Base-by-base conservation (phyloP, 1,140 invertebrate genomes). In the Oedothorax gibbosus region DNA sequence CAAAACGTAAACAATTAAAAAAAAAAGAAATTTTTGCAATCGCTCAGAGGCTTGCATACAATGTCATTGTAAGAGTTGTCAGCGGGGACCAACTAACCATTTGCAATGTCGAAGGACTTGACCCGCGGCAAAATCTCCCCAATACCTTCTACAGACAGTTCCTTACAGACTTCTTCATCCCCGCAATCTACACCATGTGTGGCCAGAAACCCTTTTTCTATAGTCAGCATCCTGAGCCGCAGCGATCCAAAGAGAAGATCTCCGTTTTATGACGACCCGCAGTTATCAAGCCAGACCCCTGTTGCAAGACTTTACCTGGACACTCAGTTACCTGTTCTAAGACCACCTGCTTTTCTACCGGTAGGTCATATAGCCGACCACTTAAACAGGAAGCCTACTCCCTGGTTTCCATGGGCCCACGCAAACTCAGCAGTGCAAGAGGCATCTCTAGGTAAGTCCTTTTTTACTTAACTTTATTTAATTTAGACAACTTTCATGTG, bases 181-280 rank as follows among this genome's bases (percentile, higher is more conserved):
- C 81, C 71, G 8, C 81, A 75, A 18, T 84, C 71, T 7, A 68
- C 82, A 15, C 82, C 82, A 57, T 85, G 82, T 50, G 51, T 76
- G 6, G 81, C 71, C 7, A 68, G 75, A 54, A 85, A 85, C 35
- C 81, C 86, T 62, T 86, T 86, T 35, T 87, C 85, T 49, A 87
- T 86, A 49, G 77, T 78, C 11, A 82, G 79, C 73, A 87, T 86
- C 50, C 92, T 3, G 91, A 92, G 89, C 89, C 87, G 90, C 90
- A 76, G 88, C 81, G 90, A 89, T 80, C 85, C 85, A 8, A 86
- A 81, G 21, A 56, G 79, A 60, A 49, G 77, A 35, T 86, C 79
- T 3, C 85, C 77, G 15, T 75, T 79, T 75, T 80, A 73, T 57
- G 69, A 78, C 11, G 60, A 73, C 10, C 14, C 79, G 14, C 79